Base-by-base conservation (phyloP, 2,113 vertebrate genomes). In the Zapornia atra region DNA sequence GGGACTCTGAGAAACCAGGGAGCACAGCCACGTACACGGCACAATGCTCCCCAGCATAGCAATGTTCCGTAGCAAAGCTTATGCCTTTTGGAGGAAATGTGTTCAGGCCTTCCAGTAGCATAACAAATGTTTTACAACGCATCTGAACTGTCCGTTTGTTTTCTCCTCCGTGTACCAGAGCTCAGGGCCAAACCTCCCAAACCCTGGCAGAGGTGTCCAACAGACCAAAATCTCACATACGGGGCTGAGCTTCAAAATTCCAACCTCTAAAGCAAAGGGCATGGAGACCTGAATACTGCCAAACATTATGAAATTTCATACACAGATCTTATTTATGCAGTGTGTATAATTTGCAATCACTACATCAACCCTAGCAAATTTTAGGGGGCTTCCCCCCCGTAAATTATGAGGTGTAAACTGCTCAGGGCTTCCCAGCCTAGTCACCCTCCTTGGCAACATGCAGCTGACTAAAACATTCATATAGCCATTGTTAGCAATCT, bases 21-120 rank as follows among this genome's bases (percentile, higher is more conserved):
- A 26, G 44, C 61, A 42, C 38, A 36, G 33, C 24, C 3, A 1
- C 0, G 9, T 12, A 29, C 33, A 17, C 2, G 19, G 29, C 0
- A 0, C 20, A 10, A 17, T 3, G 15, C 38, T 82, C 34, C 50
- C 57, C 42, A 44, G 42, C 42, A 44, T 44, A 44, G 42, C 42
- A 44, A 44, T 15, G 59, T 9, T 54, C 77, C 60, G 20, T 6
- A 2, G 12, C 20, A 29, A 26, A 26, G 26, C 4, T 57, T 17
- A 28, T 2, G 14, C 31, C 40, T 5, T 6, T 60, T 31, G 59
- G 61, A 69, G 20, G 34, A 76, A 78, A 60, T 5, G 6, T 22
- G 38, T 19, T 72, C 33, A 92, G 88, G 38, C 8, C 69, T 76
- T 64, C 53, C 36, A 57, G 66, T 9, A 72, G 91, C 42, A 69